Evolutionary conservation across 1,140 invertebrate species (phyloP).

Genomic region (Mactra quadrangularis): DNA sequence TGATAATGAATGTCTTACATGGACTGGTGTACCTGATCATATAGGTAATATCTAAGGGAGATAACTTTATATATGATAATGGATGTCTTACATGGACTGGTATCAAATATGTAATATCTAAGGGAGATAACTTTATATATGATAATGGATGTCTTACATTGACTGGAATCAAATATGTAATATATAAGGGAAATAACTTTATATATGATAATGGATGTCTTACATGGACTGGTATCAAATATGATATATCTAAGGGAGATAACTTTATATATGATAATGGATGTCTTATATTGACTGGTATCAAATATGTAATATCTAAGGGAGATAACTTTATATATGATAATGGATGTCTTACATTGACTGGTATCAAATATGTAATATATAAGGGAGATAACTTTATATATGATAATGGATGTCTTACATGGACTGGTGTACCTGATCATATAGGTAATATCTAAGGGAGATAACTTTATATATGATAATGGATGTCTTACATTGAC

Average conservation of each 20-base stretch:
- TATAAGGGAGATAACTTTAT: neutral
- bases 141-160: conserved; percentile 6
- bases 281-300: conserved; percentile 10
- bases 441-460: conserved; percentile 13
- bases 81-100: conserved; percentile 22
- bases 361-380: conserved; percentile 12
- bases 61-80: neutral
- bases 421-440: conserved; percentile 13
- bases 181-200: neutral
- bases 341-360: conserved; percentile 13
- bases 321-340: neutral
- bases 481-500: conserved; percentile 15
- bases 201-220: neutral
- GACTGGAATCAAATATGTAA: conserved; percentile 12
- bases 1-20: conserved; percentile 12
- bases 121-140: neutral
- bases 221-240: conserved; percentile 18
- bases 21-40: conserved; percentile 6
- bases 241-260: neutral
- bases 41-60: conserved; percentile 11
- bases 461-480: neutral
- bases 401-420: neutral
- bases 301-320: conserved; percentile 9
- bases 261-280: neutral
- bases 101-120: conserved; percentile 2